Conservation (phyloP, 2,797 vertebrate genomes). For the Sphenopsis melanotis region DNA sequence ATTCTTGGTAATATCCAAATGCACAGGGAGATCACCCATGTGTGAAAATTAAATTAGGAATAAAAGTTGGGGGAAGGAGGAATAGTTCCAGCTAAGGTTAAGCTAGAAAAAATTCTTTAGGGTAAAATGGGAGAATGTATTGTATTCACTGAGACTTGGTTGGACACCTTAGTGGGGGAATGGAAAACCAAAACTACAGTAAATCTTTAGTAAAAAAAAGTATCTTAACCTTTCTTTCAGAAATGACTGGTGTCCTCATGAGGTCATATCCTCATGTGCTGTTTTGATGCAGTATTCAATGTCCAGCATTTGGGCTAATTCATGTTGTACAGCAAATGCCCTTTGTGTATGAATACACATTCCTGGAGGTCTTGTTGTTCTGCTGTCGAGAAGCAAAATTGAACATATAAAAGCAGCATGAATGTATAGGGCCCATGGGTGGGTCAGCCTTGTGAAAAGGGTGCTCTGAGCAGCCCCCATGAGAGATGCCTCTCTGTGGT, state of each 20-base stretch:
- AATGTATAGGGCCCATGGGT: neutral
- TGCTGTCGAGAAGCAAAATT: neutral
- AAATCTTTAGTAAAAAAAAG: neutral
- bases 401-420: accelerated
- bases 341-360: accelerated
- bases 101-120: neutral
- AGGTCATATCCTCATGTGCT: neutral
- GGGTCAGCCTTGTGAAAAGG: neutral
- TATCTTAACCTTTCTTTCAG: neutral
- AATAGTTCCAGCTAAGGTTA: neutral
- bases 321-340: accelerated
- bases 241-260: neutral
- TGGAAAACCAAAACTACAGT: neutral
- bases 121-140: neutral
- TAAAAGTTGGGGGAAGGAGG: neutral
- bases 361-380: neutral
- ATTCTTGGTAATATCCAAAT: neutral
- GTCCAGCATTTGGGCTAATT: neutral
- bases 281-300: neutral
- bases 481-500: neutral
- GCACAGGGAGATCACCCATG: neutral
- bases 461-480: neutral
- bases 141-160: neutral
- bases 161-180: neutral
- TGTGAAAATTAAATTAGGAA: constrained; percentile 14